A percentile compares a stretch with the other conserved stretches of the same genome.
Conservation (phyloP, 2,797 vertebrate genomes). For the Pipistrellus pipistrellus region DNA sequence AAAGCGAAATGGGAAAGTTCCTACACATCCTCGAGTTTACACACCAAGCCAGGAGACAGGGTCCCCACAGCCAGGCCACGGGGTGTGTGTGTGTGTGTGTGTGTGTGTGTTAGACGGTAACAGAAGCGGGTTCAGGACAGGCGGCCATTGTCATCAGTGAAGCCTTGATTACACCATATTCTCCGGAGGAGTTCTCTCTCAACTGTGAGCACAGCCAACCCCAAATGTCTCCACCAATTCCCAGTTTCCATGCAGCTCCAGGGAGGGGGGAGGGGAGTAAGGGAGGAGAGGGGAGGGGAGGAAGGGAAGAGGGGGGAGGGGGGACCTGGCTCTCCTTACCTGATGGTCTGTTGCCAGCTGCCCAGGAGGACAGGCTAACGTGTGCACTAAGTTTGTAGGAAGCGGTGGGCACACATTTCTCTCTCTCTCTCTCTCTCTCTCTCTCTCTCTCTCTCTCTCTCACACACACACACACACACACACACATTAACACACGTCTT, state of each 20-base stretch:
- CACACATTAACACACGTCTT: not conserved
- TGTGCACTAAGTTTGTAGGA: no score
- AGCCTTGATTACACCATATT: not conserved
- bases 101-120: accelerated
- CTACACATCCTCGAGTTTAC: not conserved
- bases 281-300: no score
- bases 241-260: not conserved
- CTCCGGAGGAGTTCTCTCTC: not conserved
- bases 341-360: no score
- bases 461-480: not conserved
- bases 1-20: not conserved
- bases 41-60: accelerated
- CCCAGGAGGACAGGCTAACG: no score
- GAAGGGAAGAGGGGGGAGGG: no score
- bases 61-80: not conserved
- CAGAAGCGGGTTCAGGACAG: not conserved
- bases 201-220: not conserved
- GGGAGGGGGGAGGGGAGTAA: no score
- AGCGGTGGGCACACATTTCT: not conserved
- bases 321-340: no score
- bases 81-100: no score
- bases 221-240: not conserved
- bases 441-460: no score
- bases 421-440: no score
- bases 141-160: not conserved